A percentile compares a stretch with the other conserved stretches of the same genome.
Evolutionary conservation across 2,888 invertebrate species (phyloP).

Genomic region (Formica aserva): DNA sequence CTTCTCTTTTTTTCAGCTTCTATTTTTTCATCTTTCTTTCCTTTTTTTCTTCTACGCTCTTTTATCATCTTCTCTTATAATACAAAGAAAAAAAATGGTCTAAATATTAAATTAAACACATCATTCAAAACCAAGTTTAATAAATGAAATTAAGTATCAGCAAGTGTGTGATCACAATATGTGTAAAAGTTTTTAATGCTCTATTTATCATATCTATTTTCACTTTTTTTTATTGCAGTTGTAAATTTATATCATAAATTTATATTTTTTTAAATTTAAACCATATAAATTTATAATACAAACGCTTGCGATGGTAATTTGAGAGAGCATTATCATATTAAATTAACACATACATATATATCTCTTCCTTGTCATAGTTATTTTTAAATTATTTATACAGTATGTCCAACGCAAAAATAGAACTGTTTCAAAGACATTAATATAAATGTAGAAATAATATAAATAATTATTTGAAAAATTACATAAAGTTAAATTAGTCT

Average conservation of each 20-base stretch:
- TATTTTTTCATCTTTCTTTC: neutral
- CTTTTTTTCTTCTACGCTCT: conserved; percentile 22
- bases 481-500: conserved; percentile 17
- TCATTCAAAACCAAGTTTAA: conserved; percentile 16
- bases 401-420: neutral
- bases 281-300: conserved; percentile 13
- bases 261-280: neutral
- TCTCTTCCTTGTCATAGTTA: neutral
- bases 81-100: neutral
- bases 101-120: conserved; percentile 19
- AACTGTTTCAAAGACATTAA: neutral
- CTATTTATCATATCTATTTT: conserved; percentile 11
- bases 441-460: neutral
- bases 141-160: conserved; percentile 28
- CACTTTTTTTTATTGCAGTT: neutral
- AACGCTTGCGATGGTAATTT: conserved; percentile 17
- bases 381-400: conserved; percentile 31
- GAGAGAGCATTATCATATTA: conserved; percentile 23
- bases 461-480: conserved; percentile 21
- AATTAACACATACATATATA: conserved; percentile 1
- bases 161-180: conserved; percentile 15
- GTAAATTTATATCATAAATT: neutral
- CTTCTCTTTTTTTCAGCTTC: neutral
- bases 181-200: neutral
- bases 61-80: neutral